Percentiles rank a stretch among this genome's conserved stretches.
Evolutionary conservation across 2,113 vertebrate species (phyloP).

Genomic region (Oenanthe melanoleuca): DNA sequence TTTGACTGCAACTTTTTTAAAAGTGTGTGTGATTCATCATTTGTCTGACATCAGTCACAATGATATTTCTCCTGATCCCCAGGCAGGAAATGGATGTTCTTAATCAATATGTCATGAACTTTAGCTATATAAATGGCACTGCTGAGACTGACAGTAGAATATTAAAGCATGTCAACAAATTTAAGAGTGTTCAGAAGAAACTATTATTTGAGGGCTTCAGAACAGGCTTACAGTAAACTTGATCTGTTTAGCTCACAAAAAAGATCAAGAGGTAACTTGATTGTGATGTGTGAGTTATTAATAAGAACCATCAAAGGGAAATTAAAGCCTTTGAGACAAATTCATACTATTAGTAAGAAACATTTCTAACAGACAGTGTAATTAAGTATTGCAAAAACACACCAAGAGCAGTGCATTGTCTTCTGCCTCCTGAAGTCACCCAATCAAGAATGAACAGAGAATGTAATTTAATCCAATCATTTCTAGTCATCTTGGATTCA

Average conservation of each 20-base stretch:
- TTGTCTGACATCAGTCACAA: conserved; percentile 5
- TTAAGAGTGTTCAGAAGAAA: background rate
- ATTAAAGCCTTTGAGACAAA: background rate
- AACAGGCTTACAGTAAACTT: background rate
- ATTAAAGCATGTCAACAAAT: conserved; percentile 38
- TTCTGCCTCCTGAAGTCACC: background rate
- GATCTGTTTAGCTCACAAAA: background rate
- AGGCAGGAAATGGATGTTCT: conserved; percentile 16
- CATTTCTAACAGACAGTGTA: background rate
- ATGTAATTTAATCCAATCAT: background rate
- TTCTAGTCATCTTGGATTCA: background rate
- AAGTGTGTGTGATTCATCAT: background rate
- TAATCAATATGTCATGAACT: conserved; percentile 55
- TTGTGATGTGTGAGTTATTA: background rate
- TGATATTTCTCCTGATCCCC: background rate
- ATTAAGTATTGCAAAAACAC: background rate
- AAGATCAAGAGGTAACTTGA: background rate
- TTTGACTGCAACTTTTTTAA: background rate
- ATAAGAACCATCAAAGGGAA: background rate
- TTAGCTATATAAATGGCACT: conserved; percentile 25
- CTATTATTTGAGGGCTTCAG: background rate
- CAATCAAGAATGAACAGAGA: background rate
- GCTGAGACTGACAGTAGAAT: conserved; percentile 3
- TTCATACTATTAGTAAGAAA: background rate
- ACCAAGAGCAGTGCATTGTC: background rate